These are phyloP conservation scores for Cebidichthys violaceus DNA, from an alignment of 2,113 vertebrate genomes.

Conservation along the genomic window DNA sequence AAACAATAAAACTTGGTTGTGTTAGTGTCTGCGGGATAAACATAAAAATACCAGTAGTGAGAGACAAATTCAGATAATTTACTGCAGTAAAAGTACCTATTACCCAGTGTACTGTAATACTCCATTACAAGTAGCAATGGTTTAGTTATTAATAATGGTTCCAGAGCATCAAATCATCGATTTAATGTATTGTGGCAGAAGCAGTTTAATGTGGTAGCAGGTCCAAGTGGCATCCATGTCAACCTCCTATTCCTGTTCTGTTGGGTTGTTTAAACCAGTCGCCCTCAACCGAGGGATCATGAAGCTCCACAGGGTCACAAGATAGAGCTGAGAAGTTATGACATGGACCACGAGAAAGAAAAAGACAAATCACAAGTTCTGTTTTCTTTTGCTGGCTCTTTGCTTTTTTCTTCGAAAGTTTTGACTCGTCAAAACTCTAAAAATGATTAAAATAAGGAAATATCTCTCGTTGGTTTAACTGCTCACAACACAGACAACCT, in stretches of 20 bases:
- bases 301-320: background rate
- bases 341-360: background rate
- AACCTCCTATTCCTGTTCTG: background rate
- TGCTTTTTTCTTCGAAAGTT: background rate
- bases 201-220: background rate
- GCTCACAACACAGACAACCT: background rate
- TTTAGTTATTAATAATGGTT: background rate
- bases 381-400: background rate
- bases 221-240: background rate
- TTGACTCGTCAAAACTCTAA: background rate
- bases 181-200: background rate
- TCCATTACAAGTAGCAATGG: background rate
- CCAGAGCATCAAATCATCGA: background rate
- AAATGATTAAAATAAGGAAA: background rate
- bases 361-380: background rate
- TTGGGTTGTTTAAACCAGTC: background rate
- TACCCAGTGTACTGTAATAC: background rate
- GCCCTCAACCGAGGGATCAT: background rate
- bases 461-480: background rate
- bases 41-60: slow-evolving; percentile 2
- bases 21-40: background rate
- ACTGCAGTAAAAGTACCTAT: no score
- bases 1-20: background rate
- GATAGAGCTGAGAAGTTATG: background rate
- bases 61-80: background rate